phyloP scores from a whole-genome alignment of 1,140 invertebrate genomes.

The Conus betulinus region DNA sequence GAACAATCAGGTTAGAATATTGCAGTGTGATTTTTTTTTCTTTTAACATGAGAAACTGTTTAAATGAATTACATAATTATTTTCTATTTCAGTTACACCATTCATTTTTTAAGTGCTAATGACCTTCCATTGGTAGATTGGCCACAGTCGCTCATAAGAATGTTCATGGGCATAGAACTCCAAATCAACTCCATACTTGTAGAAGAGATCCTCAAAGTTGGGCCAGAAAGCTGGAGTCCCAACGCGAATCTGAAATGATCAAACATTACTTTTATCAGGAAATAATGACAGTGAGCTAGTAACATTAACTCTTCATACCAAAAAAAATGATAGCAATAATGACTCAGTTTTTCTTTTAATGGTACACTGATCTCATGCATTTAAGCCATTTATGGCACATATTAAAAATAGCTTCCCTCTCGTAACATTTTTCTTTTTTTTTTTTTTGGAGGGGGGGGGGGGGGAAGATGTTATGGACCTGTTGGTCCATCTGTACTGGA shows the following conservation, averaged over 20 bases:
- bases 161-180: slow-evolving; percentile 98
- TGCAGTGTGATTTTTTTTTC: background rate
- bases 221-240: slow-evolving; percentile 56
- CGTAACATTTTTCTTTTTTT: too few relatives aligned
- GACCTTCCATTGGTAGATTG: slow-evolving; percentile 85
- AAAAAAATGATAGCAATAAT: too few relatives aligned
- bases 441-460: too few relatives aligned
- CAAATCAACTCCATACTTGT: slow-evolving; percentile 93
- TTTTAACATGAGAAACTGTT: background rate
- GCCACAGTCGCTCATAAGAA: slow-evolving; percentile 95
- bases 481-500: too few relatives aligned
- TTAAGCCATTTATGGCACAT: too few relatives aligned
- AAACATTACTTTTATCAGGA: background rate
- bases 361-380: too few relatives aligned
- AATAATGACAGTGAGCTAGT: background rate
- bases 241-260: slow-evolving; percentile 54
- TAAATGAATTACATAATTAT: background rate
- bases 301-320: too few relatives aligned
- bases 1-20: too few relatives aligned
- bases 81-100: background rate
- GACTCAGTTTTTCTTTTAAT: too few relatives aligned
- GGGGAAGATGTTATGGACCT: too few relatives aligned
- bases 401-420: too few relatives aligned
- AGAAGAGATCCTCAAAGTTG: slow-evolving; percentile 89
- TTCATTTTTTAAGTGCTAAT: background rate